phyloP scores from a whole-genome alignment of 30 jellyfish, hydroid and myxozoan genomes.

The Chironex yamaguchii region DNA sequence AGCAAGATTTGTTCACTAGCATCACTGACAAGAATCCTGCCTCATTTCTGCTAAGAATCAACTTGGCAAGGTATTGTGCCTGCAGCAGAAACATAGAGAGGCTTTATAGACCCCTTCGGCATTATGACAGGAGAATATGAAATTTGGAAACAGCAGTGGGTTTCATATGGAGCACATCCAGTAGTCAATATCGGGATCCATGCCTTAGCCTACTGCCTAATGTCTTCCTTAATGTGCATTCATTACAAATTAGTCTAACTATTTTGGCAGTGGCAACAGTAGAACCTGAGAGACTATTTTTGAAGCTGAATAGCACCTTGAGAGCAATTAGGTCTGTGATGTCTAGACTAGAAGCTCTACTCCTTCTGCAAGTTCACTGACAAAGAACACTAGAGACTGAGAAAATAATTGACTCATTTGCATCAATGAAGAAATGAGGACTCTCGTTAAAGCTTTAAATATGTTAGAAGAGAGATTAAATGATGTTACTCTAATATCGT shows the following conservation, averaged over 20 bases:
- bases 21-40: too few species aligned
- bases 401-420: conserved; percentile 1
- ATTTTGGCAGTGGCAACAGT: conserved; percentile 17
- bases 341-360: conserved; percentile 8
- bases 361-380: conserved; percentile 13
- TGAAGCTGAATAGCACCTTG: conserved; percentile 15
- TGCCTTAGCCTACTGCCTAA: conserved; percentile 17
- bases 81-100: too few species aligned
- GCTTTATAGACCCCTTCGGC: not conserved
- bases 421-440: not conserved
- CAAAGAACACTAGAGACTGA: not conserved
- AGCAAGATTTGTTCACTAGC: conserved; percentile 16
- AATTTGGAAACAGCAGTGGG: conserved; percentile 26
- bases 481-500: too few species aligned
- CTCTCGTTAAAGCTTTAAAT: not conserved
- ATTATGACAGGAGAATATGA: not conserved
- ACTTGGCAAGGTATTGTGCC: too few species aligned
- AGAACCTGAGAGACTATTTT: conserved; percentile 11
- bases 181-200: not conserved
- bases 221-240: not conserved
- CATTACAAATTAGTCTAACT: not conserved
- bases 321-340: conserved; percentile 16
- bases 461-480: too few species aligned
- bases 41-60: too few species aligned
- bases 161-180: conserved; percentile 6